Conservation (phyloP, 2,888 invertebrate genomes). For the Brachypterus glaber region DNA sequence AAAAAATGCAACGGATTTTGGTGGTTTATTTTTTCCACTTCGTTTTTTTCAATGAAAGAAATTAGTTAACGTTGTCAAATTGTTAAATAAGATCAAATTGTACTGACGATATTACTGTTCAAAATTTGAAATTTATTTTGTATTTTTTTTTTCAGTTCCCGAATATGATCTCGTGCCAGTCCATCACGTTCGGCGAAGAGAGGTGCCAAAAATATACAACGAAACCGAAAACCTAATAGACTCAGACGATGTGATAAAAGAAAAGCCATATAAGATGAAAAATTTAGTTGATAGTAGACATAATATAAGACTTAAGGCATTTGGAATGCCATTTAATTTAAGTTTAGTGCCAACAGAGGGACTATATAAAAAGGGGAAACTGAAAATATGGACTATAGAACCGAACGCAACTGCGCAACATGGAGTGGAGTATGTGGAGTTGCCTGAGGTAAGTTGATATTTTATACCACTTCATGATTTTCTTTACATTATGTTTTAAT, state of each 20-base stretch:
- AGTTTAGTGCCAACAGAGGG: conserved; percentile 66
- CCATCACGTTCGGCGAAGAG: conserved; percentile 49
- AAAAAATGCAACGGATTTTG: too few relatives aligned
- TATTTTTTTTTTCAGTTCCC: conserved; percentile 53
- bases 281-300: conserved; percentile 35
- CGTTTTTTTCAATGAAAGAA: too few relatives aligned
- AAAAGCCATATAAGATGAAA: conserved; percentile 16
- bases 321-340: conserved; percentile 66
- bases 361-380: conserved; percentile 63
- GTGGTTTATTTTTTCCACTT: too few relatives aligned
- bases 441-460: conserved; percentile 53
- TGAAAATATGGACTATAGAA: conserved; percentile 75
- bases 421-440: conserved; percentile 69
- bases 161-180: conserved; percentile 75
- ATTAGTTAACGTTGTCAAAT: too few relatives aligned
- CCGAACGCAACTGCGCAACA: conserved; percentile 68
- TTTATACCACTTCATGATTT: conserved; percentile 4
- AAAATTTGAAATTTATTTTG: too few relatives aligned
- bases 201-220: conserved; percentile 19
- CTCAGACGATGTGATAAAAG: conserved; percentile 18
- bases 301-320: conserved; percentile 68
- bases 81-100: too few relatives aligned
- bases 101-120: too few relatives aligned
- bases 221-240: conserved; percentile 34
- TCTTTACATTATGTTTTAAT: too few relatives aligned